phyloP scores from a whole-genome alignment of 2,888 invertebrate species.

The Dicyrtoma fusca region DNA sequence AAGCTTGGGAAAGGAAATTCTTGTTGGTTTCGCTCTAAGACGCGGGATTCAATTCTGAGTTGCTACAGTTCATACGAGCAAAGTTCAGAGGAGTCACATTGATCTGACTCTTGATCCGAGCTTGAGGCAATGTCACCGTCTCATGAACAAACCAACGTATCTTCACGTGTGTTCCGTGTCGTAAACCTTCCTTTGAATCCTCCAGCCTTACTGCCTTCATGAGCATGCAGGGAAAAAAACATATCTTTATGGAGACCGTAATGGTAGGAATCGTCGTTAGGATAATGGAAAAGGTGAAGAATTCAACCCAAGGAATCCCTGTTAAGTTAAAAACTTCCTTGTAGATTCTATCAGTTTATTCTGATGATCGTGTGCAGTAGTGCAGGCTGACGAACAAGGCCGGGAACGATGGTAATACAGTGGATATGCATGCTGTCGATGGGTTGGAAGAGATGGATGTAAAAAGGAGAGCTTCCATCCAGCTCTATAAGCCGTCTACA shows the following conservation, averaged over 20 bases:
- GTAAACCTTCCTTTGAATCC: too few relatives aligned
- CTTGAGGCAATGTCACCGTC: background rate
- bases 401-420: too few relatives aligned
- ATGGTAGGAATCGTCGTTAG: background rate
- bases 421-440: too few relatives aligned
- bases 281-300: conserved; percentile 3
- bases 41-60: background rate
- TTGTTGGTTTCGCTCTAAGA: background rate
- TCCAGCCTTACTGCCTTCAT: background rate
- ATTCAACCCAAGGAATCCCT: background rate
- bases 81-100: background rate
- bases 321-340: too few relatives aligned
- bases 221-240: background rate
- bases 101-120: background rate
- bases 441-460: background rate
- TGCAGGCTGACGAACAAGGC: too few relatives aligned
- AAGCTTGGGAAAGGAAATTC: background rate
- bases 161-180: too few relatives aligned
- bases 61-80: conserved; percentile 1
- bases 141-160: too few relatives aligned
- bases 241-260: background rate
- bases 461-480: background rate
- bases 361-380: too few relatives aligned
- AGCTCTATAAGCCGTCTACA: too few relatives aligned
- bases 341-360: too few relatives aligned